Evolutionary conservation across 2,797 vertebrate species (phyloP), one percentile per base, ranked within the genome.

Genomic region (Arctocebus calabarensis): DNA sequence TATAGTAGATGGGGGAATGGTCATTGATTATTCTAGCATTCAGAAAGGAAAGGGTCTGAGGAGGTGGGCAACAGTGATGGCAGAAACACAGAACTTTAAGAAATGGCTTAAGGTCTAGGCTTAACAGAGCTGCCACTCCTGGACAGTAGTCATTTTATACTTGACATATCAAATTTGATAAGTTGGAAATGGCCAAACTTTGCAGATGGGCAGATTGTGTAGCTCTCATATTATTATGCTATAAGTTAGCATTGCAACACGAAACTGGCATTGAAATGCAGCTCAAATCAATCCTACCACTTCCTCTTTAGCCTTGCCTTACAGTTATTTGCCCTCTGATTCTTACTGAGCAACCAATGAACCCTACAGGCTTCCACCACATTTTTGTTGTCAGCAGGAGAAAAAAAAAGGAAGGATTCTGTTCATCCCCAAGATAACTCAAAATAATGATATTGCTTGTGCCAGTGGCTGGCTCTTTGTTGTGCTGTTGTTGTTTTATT

Each of bases 111-210:
- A 84, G 84, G 52, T 43, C 70, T 52, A 64, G 32, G 84, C 88
- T 77, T 95, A 43, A 75, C 91, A 96, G 74, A 73, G 57, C 85
- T 90, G 61, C 83, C 90, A 62, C 25, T 82, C 17, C 57, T 70
- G 17, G 70, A 57, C 45, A 86, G 94, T 20, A 40, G 86, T 59
- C 81, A 34, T 77, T 92, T 92, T 61, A 43, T 25, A 62, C 79
- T 23, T 45, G 78, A 52, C 87, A 52, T 81, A 64, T 82, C 83
- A n/a, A 70, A 83, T 94, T 23, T 70, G 71, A 96, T 88, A 74
- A 40, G 88, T 48, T 48, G 85, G 73, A 97, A 91, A 88, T 27
- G 61, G 82, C 78, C 74, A 7, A 25, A 87, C 94, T 70, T 25
- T 71, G 45, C 73, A 43, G 85, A 64, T 0, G 2, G 92, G 32